Percentiles rank a stretch among this genome's conserved stretches.
These are phyloP conservation scores for Alca torda DNA, from an alignment of 2,797 vertebrate genomes.

Conservation along the genomic window DNA sequence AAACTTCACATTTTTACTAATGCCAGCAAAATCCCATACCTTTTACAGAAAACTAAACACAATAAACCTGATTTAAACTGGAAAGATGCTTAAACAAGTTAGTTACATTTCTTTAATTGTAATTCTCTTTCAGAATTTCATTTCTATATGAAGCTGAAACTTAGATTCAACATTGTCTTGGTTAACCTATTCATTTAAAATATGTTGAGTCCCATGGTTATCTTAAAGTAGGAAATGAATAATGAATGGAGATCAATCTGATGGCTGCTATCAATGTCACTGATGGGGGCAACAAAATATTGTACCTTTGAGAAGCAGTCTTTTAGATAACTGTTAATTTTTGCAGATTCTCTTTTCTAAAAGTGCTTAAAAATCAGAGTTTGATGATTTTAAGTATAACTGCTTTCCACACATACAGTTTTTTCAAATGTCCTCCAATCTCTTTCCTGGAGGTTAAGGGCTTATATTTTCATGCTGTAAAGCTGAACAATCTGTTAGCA, in stretches of 20 bases:
- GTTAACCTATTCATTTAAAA: not conserved
- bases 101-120: not conserved
- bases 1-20: not conserved
- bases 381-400: not conserved
- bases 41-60: not conserved
- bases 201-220: accelerated
- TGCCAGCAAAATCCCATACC: not conserved
- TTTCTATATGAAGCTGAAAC: not conserved
- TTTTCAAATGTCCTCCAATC: not conserved
- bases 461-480: not conserved
- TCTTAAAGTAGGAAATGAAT: not conserved
- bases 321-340: not conserved
- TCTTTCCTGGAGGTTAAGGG: not conserved
- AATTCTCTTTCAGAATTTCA: not conserved
- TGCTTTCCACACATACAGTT: not conserved
- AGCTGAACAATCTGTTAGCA: not conserved
- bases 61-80: not conserved
- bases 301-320: not conserved
- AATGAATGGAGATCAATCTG: not conserved
- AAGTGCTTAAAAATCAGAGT: not conserved
- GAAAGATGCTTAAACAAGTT: not conserved
- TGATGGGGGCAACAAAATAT: not conserved
- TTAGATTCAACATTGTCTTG: not conserved
- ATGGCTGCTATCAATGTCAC: not conserved
- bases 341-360: not conserved